These are phyloP conservation scores for Dendrocopos noguchii DNA, from an alignment of 2,113 vertebrate genomes.

Conservation along the genomic window DNA sequence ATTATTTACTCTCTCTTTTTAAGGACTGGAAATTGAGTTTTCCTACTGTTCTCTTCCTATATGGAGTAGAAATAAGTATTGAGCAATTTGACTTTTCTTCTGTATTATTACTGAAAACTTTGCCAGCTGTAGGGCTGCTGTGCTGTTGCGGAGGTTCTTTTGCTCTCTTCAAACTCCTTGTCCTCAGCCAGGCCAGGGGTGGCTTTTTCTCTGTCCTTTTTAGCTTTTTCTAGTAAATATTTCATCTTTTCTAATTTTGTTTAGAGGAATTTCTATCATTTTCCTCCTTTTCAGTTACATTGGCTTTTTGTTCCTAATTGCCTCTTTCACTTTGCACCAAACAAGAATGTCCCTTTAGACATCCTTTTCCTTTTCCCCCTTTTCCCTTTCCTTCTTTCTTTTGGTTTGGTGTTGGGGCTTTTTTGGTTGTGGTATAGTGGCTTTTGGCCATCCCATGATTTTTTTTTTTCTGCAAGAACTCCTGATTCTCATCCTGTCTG, in stretches of 20 bases:
- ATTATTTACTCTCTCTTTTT: neutral
- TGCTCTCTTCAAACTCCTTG: neutral
- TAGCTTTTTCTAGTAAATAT: slow-evolving; percentile 47
- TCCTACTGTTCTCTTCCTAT: neutral
- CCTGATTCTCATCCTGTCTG: neutral
- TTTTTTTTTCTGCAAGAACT: neutral
- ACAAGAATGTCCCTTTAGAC: neutral
- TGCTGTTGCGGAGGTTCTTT: neutral
- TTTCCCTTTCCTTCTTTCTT: neutral
- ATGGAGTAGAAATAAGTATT: neutral
- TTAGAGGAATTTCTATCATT: slow-evolving; percentile 46
- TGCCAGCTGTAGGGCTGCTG: neutral
- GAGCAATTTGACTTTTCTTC: neutral
- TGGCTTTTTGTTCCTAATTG: slow-evolving; percentile 36
- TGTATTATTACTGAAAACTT: neutral
- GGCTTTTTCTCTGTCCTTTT: neutral
- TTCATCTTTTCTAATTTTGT: slow-evolving; percentile 35
- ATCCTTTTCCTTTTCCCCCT: neutral
- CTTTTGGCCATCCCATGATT: neutral
- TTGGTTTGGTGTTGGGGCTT: neutral
- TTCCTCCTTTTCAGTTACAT: slow-evolving; percentile 7
- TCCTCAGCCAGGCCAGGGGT: neutral
- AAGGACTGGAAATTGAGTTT: neutral
- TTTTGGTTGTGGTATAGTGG: neutral
- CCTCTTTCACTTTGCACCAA: neutral